Evolutionary conservation across 2,113 vertebrate species (phyloP), one percentile per base, ranked within the genome.

Genomic region (Salminus brasiliensis): DNA sequence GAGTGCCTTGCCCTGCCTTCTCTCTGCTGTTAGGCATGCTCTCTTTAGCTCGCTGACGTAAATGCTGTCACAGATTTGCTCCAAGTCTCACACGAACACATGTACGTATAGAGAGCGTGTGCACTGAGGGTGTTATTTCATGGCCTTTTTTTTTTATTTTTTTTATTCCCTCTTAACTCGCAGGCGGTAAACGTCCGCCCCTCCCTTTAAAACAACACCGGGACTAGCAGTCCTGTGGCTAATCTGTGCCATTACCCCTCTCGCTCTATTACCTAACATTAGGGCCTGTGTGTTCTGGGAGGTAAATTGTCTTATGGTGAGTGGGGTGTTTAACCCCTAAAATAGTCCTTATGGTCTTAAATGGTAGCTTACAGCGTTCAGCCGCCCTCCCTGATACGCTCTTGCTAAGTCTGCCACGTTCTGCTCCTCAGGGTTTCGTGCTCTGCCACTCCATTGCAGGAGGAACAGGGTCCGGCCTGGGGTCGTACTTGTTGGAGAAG

Each of bases 401-500:
- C 68, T 18, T 55, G 4, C 39, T 29, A 45, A 65, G 30, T 55
- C 7, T 41, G 65, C 29, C 66, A 3, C 78, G 41, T 81, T n/a
- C 57, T 78, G 3, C 41, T 11, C 68, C 74, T 67, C 59, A 99
- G 98, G 98, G 98, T 0, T 99, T 99, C 71, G 97, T 99, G 74
- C 93, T 99, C 66, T 99, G 98, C 87, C 98, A 99, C 85, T 99
- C 98, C 72, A 99, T 99, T 0, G 97, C 97, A 4, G 97, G 98
- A 29, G 98, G 98, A 9, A 99, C 98, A 0, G 98, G 98, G 52
- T 99, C 98, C 0, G 98, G 98, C 30, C 89, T 99, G 82, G 97
- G 98, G 60, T 99, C 97, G 0, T 99, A 99, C 76, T 95, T 99
- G 18, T 88, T 99, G 86, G 98, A 99, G 86, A 95, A 94, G n/a